These are phyloP conservation scores for Gallinago paraguaiae DNA, from an alignment of 2,113 vertebrate species.

Conservation along the genomic window DNA sequence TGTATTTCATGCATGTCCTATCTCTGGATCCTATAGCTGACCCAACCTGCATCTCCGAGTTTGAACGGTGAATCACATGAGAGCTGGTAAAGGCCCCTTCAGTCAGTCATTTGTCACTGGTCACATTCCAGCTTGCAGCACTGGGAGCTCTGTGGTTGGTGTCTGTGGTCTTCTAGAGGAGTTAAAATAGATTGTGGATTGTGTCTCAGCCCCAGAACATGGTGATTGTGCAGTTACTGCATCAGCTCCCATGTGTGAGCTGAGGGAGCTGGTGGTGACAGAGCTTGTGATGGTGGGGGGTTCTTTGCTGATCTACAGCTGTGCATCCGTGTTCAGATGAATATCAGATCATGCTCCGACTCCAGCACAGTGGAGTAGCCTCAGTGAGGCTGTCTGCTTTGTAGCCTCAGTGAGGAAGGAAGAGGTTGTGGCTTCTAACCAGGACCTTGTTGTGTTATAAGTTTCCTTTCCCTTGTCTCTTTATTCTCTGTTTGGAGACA, in stretches of 20 bases:
- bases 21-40: not conserved
- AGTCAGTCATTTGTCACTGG: not conserved
- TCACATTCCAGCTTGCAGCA: not conserved
- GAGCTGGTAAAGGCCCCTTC: not conserved
- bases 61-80: not conserved
- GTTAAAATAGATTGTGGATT: not conserved
- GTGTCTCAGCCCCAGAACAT: not conserved
- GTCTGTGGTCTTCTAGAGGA: not conserved
- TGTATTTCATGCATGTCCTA: not conserved
- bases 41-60: not conserved
- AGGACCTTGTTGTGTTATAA: not conserved
- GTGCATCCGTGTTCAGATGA: not conserved
- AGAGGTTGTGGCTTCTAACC: not conserved
- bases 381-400: too few species aligned
- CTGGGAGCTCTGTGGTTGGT: not conserved
- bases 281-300: not conserved
- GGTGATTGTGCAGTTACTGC: not conserved
- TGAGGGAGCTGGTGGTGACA: not conserved
- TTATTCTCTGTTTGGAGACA: not conserved
- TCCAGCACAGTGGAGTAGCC: too few species aligned
- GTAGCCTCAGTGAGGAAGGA: not conserved
- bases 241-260: fast-evolving
- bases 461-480: not conserved
- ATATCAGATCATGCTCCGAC: not conserved
- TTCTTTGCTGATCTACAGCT: not conserved